A percentile compares a stretch with the other conserved stretches of the same genome.
phyloP scores from a whole-genome alignment of 2,113 vertebrate species.

The Upupa epops region DNA sequence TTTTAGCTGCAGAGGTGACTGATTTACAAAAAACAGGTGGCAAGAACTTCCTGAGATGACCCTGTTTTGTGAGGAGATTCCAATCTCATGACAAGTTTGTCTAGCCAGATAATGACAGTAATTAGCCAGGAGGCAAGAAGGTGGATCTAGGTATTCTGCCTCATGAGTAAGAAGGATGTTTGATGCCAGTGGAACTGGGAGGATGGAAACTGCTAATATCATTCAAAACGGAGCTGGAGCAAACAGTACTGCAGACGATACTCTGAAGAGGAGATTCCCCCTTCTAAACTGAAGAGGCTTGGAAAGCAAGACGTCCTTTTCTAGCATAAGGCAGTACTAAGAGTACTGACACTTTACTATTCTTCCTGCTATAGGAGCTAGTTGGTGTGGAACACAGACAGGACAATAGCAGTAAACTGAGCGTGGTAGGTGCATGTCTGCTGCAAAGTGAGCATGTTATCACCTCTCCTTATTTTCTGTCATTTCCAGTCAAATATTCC shows the following conservation, averaged over 20 bases:
- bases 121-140: slow-evolving; percentile 56
- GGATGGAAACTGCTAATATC: slow-evolving; percentile 32
- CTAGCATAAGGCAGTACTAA: not conserved
- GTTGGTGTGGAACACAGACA: not conserved
- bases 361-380: not conserved
- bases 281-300: fast-evolving
- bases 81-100: slow-evolving; percentile 48
- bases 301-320: not conserved
- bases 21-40: slow-evolving; percentile 44
- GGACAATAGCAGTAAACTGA: not conserved
- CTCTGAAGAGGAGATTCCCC: not conserved
- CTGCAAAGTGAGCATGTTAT: not conserved
- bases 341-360: not conserved
- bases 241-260: not conserved
- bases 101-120: slow-evolving; percentile 60
- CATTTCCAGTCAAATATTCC: slow-evolving; percentile 51
- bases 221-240: not conserved
- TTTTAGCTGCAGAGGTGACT: slow-evolving; percentile 40
- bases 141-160: slow-evolving; percentile 43
- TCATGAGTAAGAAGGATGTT: slow-evolving; percentile 48
- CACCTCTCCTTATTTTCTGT: slow-evolving; percentile 11
- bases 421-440: not conserved
- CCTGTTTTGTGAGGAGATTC: slow-evolving; percentile 45
- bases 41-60: slow-evolving; percentile 53
- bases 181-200: slow-evolving; percentile 47